Conservation (phyloP, 1,140 invertebrate species). For the Lasioglossum baleicum region DNA sequence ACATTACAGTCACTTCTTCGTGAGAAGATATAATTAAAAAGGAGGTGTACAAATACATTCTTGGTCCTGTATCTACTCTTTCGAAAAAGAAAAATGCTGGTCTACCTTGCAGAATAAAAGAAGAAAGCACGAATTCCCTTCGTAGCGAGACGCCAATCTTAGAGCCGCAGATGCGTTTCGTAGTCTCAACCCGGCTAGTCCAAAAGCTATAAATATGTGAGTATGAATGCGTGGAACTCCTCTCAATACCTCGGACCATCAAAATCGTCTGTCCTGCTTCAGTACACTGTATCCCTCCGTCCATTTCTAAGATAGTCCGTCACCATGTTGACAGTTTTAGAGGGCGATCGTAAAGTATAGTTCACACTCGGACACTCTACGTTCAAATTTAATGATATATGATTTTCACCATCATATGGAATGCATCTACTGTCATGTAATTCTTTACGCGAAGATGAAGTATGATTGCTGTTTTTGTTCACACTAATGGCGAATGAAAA, state of each 20-base stretch:
- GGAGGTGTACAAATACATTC: no score
- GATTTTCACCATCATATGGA: background rate
- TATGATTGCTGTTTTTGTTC: background rate
- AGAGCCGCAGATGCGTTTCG: slow-evolving; percentile 16
- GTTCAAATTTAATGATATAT: background rate
- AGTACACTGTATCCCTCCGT: slow-evolving; percentile 5
- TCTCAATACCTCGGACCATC: slow-evolving; percentile 14
- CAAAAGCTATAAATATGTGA: slow-evolving; percentile 51
- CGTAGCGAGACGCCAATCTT: slow-evolving; percentile 1
- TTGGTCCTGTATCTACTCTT: slow-evolving; percentile 3
- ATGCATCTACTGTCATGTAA: background rate
- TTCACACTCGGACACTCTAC: background rate
- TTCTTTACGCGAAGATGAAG: background rate
- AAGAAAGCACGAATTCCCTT: background rate
- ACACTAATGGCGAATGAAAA: background rate
- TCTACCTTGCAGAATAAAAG: background rate
- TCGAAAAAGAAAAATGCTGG: slow-evolving; percentile 1
- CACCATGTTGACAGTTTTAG: slow-evolving; percentile 3
- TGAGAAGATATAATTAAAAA: no score
- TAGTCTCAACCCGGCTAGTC: slow-evolving; percentile 33
- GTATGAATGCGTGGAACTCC: slow-evolving; percentile 13
- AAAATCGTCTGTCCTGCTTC: slow-evolving; percentile 20
- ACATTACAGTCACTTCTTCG: no score
- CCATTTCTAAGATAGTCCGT: slow-evolving; percentile 24
- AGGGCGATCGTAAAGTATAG: background rate